phyloP scores from a whole-genome alignment of 2,797 vertebrate genomes.

The Gambusia yucatana region DNA sequence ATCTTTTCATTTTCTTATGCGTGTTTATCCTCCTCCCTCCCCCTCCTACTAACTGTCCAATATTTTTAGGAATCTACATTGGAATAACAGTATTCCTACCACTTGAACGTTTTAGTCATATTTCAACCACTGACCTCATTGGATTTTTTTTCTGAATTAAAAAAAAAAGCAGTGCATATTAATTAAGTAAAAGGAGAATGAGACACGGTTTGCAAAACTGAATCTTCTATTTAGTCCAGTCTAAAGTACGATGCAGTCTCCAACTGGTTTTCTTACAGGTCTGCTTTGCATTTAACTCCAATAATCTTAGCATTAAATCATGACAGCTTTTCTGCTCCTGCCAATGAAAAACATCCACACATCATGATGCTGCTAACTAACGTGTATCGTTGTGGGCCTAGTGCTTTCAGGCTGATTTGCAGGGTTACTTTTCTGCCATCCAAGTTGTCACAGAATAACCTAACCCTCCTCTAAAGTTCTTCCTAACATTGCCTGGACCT shows the following conservation, averaged over 20 bases:
- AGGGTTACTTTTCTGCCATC: background rate
- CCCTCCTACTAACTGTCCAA: conserved; percentile 21
- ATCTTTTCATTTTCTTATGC: conserved; percentile 79
- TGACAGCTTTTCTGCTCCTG: background rate
- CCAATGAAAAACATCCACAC: background rate
- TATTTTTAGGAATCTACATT: background rate
- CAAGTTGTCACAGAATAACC: background rate
- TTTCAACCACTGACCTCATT: background rate
- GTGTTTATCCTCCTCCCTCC: conserved; percentile 32
- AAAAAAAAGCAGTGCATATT: background rate
- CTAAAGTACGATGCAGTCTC: background rate
- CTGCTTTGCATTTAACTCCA: background rate
- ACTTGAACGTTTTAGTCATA: conserved; percentile 2
- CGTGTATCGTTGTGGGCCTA: background rate
- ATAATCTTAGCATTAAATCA: background rate
- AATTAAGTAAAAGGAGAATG: background rate
- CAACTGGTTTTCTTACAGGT: background rate
- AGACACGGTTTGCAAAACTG: background rate
- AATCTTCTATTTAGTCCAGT: background rate
- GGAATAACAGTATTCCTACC: background rate
- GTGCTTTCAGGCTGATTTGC: background rate
- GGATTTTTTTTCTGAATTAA: background rate
- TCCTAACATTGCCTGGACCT: background rate
- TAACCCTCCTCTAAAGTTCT: background rate
- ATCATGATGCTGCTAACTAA: background rate